Base-by-base conservation (phyloP, 2,797 vertebrate genomes). In the Salarias fasciatus region DNA sequence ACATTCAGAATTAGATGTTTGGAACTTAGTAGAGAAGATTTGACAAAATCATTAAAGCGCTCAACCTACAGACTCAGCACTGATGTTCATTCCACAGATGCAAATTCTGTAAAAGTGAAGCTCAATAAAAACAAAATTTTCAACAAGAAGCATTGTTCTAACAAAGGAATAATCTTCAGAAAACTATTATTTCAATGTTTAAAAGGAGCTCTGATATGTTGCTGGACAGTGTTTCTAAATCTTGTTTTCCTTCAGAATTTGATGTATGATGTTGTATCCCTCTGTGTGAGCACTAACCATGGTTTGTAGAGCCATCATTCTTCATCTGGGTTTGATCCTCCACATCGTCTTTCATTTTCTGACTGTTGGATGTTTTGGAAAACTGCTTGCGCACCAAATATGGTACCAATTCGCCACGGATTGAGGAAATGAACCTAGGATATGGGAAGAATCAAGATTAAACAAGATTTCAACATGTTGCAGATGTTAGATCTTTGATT, bases 311-410 rank as follows among this genome's bases (percentile, higher is more conserved):
- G 41, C 76, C 84, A 3, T 96, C 95, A 11, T 88, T 95, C 82
- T 84, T 94, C 84, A 92, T 95, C 86, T 92, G 91, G 79, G 92
- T 93, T 18, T 91, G 88, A 56, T 89, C 86, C 4, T 89, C 88
- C 0, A 57, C 7, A 11, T 91, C 88, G 0, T 89, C 90, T 80
- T 87, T 88, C 18, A 35, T 49, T 88, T 92, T 97, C 72, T 90
- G 90, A 82, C 92, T 89, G 12, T 79, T 91, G 13, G 63, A 18
- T n/a, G 88, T 80, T 81, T 93, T 94, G 48, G 94, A 94, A 87
- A 99, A 98, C 83, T 99, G 98, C 75, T 98, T 99, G 52, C 94
- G 92, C 63, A 99, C 95, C 79, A 99, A 90, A 85, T 94, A 97
- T 0, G 98, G 98, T 49, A 99, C 90, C 80, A 99, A 75, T 77